Evolutionary conservation across 2,113 vertebrate species (phyloP).

Genomic region (Macaca mulatta): DNA sequence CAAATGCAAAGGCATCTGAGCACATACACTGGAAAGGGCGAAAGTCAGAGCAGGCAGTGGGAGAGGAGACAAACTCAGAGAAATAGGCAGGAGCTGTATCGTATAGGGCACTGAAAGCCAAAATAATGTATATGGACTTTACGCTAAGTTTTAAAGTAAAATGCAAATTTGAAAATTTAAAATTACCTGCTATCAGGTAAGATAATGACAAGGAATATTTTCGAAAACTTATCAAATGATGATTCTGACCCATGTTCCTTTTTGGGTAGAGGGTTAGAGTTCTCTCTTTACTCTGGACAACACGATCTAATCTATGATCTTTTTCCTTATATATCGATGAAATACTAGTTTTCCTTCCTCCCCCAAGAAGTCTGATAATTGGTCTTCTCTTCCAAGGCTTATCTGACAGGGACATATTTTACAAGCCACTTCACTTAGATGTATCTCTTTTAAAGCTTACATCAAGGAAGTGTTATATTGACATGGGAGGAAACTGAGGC

Average conservation of each 20-base stretch:
- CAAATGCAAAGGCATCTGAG: not conserved
- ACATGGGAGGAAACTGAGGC: not conserved
- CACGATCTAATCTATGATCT: not conserved
- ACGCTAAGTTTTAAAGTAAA: constrained; percentile 31
- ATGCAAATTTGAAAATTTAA: not conserved
- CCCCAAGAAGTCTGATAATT: not conserved
- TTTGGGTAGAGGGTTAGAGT: not conserved
- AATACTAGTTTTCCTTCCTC: constrained; percentile 1
- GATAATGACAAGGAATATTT: not conserved
- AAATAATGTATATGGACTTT: not conserved
- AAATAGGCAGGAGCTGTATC: not conserved
- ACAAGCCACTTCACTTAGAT: not conserved
- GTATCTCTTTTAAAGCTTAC: constrained; percentile 1
- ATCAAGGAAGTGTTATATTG: constrained; percentile 7
- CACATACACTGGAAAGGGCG: not conserved
- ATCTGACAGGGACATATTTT: not conserved
- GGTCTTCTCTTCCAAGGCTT: not conserved
- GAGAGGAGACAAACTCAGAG: not conserved
- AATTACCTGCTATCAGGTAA: not conserved
- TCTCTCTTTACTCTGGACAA: not conserved
- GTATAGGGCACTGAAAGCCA: not conserved
- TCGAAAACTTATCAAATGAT: not conserved
- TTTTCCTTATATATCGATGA: not conserved
- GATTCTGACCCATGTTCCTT: not conserved
- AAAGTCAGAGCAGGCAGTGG: not conserved